Percentiles rank a stretch among this genome's conserved stretches.
Conservation (phyloP, 2,113 vertebrate species). For the Pyxicephalus adspersus region DNA sequence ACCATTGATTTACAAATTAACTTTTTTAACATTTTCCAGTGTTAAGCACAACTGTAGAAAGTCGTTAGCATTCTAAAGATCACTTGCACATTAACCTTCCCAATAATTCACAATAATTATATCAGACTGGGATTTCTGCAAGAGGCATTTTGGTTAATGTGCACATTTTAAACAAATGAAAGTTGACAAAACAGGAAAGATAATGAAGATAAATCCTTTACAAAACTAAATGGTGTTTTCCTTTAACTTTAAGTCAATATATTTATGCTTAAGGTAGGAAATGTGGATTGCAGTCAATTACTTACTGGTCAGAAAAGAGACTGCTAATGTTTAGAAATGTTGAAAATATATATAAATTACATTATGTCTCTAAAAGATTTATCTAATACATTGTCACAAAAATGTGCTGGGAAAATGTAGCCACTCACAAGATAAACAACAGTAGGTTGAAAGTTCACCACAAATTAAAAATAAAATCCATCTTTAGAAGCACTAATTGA, state of each 20-base stretch:
- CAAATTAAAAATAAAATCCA: no score
- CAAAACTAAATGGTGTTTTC: constrained; percentile 21
- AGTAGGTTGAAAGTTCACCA: no score
- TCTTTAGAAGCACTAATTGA: no score
- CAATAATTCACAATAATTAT: constrained; percentile 50
- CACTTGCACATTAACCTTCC: constrained; percentile 42
- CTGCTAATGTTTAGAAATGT: neutral
- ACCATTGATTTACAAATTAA: neutral
- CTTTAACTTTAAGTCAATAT: constrained; percentile 15
- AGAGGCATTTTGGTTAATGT: constrained; percentile 50
- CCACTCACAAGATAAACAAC: no score
- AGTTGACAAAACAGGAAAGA: constrained; percentile 49
- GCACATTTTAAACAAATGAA: constrained; percentile 48
- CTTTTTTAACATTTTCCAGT: neutral
- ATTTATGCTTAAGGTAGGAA: neutral
- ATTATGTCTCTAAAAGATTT: neutral
- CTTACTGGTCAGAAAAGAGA: neutral
- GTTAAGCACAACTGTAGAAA: neutral
- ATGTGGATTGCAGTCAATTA: neutral
- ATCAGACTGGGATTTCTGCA: constrained; percentile 49
- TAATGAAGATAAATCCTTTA: constrained; percentile 47
- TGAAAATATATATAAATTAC: neutral
- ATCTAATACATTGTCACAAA: no score
- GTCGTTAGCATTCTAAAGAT: constrained; percentile 39
- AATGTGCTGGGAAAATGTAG: no score